Base-by-base conservation (phyloP, 2,888 invertebrate genomes). In the Folsomia candida region DNA sequence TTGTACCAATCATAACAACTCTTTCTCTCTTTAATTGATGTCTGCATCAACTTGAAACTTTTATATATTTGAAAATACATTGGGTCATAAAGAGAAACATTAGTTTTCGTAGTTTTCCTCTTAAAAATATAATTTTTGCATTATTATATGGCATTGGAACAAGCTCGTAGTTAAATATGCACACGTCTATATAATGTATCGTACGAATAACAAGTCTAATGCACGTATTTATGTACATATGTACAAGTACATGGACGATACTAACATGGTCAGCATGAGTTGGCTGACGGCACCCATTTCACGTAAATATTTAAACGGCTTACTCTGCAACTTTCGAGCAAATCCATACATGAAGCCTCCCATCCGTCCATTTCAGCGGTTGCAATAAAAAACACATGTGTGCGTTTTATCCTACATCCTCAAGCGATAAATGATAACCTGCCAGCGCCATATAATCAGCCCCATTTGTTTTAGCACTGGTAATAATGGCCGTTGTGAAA, bases 231-330 rank as follows among this genome's bases (percentile, higher is more conserved):
- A n/a, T n/a, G 37, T 37, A 37, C 6, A 4, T 9, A 37, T 37
- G 37, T 14, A 37, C 4, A 37, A 4, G 6, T 37, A 4, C 37
- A 37, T 37, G 14, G 37, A 9, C 37, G 37, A 37, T 37, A 37
- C n/a, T n/a, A 37, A 14, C 14, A 9, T 37, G 14, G 6, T 37
- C 14, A 37, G 14, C 37, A 9, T 14, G 4, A 37, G 6, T 14
- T 14, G 6, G 37, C 37, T 37, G 37, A 37, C 4, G 37, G 37
- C 37, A 37, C 54, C 22, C 60, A 25, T 61, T 61, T 27, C 61
- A 61, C 28, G 18, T 61, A 61, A 61, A 61, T 61, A 61, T 61
- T 61, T 61, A 61, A 61, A 61, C 27, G 28, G 61, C 61, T 61
- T 28, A 2, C 28, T 28, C n/a, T 54, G 20, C n/a, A 54, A 54